phyloP scores from a whole-genome alignment of 2,113 vertebrate genomes.

The Himantopus leucocephalus region DNA sequence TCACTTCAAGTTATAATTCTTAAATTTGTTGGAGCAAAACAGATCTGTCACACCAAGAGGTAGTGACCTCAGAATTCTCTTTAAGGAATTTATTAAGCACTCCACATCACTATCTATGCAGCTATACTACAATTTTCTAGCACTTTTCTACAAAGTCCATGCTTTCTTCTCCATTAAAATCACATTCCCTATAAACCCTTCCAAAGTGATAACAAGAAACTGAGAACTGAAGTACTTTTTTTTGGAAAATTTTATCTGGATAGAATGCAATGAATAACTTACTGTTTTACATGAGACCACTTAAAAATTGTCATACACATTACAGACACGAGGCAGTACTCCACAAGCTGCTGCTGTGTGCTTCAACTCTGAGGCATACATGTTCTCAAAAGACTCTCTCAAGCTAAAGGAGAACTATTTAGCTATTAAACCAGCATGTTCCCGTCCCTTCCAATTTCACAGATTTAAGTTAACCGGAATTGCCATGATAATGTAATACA shows the following conservation, averaged over 20 bases:
- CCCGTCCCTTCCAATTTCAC: neutral
- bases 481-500: neutral
- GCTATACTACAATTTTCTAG: neutral
- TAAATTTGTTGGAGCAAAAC: neutral
- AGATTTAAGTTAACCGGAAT: neutral
- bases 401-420: neutral
- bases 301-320: neutral
- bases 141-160: neutral
- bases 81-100: neutral
- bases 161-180: neutral
- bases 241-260: neutral
- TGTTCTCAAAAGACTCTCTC: neutral
- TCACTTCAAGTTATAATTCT: neutral
- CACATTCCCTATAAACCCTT: neutral
- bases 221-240: neutral
- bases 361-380: neutral
- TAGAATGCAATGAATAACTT: neutral
- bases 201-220: neutral
- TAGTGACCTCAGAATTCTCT: neutral
- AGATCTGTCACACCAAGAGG: neutral
- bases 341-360: neutral
- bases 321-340: neutral
- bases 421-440: neutral
- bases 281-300: neutral
- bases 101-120: neutral